Evolutionary conservation across 2,888 invertebrate species (phyloP).

Genomic region (Drosophila kokeensis): DNA sequence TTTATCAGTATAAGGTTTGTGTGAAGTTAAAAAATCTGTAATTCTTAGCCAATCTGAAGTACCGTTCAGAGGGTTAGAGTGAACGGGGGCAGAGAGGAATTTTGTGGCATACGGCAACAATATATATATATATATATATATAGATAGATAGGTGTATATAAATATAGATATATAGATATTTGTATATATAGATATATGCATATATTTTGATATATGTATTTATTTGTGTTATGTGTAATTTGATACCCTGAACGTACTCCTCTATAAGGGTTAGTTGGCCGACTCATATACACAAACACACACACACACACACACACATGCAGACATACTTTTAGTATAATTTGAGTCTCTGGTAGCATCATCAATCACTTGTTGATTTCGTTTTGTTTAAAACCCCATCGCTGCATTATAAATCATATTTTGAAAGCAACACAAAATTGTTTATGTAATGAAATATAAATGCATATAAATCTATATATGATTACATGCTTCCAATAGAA

Average conservation of each 20-base stretch:
- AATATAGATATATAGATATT: neutral
- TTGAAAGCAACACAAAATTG: constrained; percentile 15
- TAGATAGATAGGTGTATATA: no score
- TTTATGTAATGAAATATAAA: constrained; percentile 24
- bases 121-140: neutral
- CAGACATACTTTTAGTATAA: constrained; percentile 22
- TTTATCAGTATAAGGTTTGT: neutral
- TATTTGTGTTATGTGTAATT: constrained; percentile 20
- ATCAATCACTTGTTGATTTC: constrained; percentile 77
- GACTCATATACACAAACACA: neutral
- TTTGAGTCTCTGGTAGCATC: constrained; percentile 33
- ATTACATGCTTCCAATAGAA: constrained; percentile 48
- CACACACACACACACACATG: neutral
- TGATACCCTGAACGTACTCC: constrained; percentile 26
- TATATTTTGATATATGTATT: neutral
- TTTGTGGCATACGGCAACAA: neutral
- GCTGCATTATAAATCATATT: constrained; percentile 64
- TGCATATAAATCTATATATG: constrained; percentile 27
- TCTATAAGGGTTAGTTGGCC: constrained; percentile 39
- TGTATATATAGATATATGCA: neutral
- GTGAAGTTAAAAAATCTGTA: neutral
- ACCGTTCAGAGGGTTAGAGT: neutral
- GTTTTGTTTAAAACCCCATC: constrained; percentile 32
- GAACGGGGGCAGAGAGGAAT: neutral
- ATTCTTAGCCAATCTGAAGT: no score